These are phyloP conservation scores for Pavo muticus DNA, from an alignment of 2,113 vertebrate species.

Conservation along the genomic window DNA sequence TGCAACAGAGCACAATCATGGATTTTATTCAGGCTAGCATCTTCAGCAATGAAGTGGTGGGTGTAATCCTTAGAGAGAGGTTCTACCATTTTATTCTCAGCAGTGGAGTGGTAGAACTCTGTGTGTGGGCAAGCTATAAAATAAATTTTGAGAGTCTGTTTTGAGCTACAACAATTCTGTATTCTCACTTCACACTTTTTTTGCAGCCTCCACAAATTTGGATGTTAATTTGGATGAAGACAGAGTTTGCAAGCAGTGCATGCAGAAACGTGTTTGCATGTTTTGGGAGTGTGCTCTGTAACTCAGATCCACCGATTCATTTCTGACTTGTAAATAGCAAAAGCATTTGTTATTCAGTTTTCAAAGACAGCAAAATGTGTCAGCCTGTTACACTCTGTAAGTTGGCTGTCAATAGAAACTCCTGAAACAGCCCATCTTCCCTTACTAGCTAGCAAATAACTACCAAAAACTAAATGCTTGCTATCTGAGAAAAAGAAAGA, in stretches of 20 bases:
- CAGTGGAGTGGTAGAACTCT: not conserved
- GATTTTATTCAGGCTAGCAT: not conserved
- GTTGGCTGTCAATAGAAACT: not conserved
- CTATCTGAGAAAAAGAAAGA: not conserved
- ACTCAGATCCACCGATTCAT: not conserved
- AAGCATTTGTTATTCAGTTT: constrained; percentile 51
- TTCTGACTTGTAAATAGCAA: constrained; percentile 13
- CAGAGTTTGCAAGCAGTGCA: not conserved
- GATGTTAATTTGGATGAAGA: not conserved
- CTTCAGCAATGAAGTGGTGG: not conserved
- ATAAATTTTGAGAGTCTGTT: constrained; percentile 3
- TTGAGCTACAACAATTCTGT: not conserved
- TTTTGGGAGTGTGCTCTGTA: not conserved
- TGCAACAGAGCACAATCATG: fast-evolving
- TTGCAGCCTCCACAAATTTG: not conserved
- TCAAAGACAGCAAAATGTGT: constrained; percentile 36
- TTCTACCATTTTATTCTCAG: constrained; percentile 27
- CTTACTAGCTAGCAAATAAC: not conserved
- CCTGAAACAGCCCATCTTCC: not conserved
- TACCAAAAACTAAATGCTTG: not conserved
- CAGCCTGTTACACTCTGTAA: not conserved
- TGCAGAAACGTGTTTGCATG: not conserved
- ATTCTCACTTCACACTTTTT: not conserved
- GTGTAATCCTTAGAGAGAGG: not conserved
- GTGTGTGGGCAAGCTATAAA: not conserved